Conservation (phyloP, 1,140 invertebrate species). For the Zaprionus nigranus region DNA sequence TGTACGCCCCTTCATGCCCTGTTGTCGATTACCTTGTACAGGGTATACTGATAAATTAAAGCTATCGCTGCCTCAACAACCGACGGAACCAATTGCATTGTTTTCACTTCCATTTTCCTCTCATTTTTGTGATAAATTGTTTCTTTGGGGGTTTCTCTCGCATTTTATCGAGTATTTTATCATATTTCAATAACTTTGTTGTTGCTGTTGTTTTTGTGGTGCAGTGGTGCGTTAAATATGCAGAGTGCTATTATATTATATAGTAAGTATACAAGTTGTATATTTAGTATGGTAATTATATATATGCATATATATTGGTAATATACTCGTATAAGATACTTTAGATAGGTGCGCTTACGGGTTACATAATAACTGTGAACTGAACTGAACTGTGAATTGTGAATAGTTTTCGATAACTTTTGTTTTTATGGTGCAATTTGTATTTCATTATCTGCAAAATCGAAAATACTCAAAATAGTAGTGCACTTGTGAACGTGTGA, state of each 20-base stretch:
- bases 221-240: conserved; percentile 74
- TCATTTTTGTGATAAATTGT: conserved; percentile 26
- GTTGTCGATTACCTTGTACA: neutral
- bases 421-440: conserved; percentile 1
- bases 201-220: conserved; percentile 44
- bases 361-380: conserved; percentile 42
- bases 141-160: conserved; percentile 22
- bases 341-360: conserved; percentile 47
- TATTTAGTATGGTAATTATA: conserved; percentile 27
- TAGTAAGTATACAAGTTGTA: conserved; percentile 31
- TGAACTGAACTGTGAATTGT: conserved; percentile 5
- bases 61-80: neutral
- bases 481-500: conserved; percentile 55
- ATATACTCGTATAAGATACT: conserved; percentile 36
- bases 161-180: conserved; percentile 20
- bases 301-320: conserved; percentile 36
- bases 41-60: neutral
- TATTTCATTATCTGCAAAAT: conserved; percentile 1
- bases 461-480: conserved; percentile 50
- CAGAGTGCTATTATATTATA: conserved; percentile 61
- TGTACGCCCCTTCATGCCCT: neutral
- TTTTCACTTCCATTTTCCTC: conserved; percentile 40
- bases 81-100: conserved; percentile 10
- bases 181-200: conserved; percentile 12
- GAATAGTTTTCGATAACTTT: neutral